Base-by-base conservation (phyloP, 2,888 invertebrate genomes). In the Anodontia alba region DNA sequence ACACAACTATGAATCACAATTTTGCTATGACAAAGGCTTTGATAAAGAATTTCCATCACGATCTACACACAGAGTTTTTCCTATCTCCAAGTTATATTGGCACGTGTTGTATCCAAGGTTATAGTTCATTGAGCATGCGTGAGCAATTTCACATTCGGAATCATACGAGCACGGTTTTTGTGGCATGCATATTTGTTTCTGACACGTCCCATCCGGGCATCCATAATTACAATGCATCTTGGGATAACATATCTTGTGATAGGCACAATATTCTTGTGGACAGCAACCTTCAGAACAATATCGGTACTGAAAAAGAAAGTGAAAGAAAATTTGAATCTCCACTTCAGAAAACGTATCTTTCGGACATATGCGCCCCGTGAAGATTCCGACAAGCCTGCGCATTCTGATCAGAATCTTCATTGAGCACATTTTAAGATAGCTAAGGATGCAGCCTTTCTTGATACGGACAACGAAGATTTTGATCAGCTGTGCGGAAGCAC, bases 21-120 rank as follows among this genome's bases (percentile, higher is more conserved):
- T n/a, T n/a, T n/a, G 26, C 43, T 69, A 69, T 29, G 76, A 57
- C 26, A 75, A 23, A 17, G 76, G 80, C 71, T 81, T 84, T 5
- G 72, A 33, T 23, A 84, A 46, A 17, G 90, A 86, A 57, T 87
- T 83, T 0, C 92, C 92, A 31, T 90, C 70, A 12, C 86, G 81
- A 76, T 92, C 92, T 10, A 89, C 88, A 78, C 92, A 92, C 43
- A 91, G 54, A 0, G 91, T 90, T 49, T 86, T 90, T 20, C 92
- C 92, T 36, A 93, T 91, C 69, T 92, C 91, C 38, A 93, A 87
- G 77, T 93, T 91, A 78, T 92, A 93, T 73, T 93, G 93, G 70
- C 93, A 93, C 12, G 90, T 90, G 69, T 83, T 72, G 76, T 93
- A 93, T 43, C 93, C 93, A 0, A 93, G 90, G 81, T 93, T 93